Conservation (phyloP, 2,797 vertebrate species). For the Oreochromis mossambicus region DNA sequence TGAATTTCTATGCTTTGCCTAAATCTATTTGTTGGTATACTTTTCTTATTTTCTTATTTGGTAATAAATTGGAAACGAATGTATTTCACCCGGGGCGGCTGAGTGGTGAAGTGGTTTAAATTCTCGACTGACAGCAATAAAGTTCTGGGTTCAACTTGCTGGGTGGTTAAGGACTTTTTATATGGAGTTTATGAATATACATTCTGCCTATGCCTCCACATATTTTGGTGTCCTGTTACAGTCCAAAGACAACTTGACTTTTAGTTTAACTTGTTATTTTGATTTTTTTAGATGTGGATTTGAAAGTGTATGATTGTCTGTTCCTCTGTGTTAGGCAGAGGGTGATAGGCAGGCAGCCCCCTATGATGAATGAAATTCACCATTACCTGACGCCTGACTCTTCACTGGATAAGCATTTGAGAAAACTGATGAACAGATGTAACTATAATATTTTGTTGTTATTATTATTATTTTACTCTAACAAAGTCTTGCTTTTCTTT, state of each 20-base stretch:
- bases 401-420: not conserved
- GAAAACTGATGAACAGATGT: not conserved
- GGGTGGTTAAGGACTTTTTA: not conserved
- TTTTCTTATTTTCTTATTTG: not conserved
- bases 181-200: not conserved
- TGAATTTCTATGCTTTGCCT: not conserved
- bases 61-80: not conserved
- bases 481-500: not conserved
- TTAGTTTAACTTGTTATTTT: not conserved
- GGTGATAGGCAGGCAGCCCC: not conserved
- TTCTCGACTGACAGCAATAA: not conserved
- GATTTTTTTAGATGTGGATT: not conserved
- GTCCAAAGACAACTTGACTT: not conserved
- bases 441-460: not conserved
- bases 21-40: not conserved
- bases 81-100: not conserved
- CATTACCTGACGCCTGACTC: not conserved
- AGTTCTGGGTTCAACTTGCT: not conserved
- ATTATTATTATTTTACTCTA: not conserved
- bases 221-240: not conserved
- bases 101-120: not conserved
- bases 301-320: not conserved
- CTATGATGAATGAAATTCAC: not conserved
- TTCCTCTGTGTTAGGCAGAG: not conserved
- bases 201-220: not conserved